Evolutionary conservation across 1,140 invertebrate species (phyloP).

Genomic region (Trialeurodes vaporariorum): DNA sequence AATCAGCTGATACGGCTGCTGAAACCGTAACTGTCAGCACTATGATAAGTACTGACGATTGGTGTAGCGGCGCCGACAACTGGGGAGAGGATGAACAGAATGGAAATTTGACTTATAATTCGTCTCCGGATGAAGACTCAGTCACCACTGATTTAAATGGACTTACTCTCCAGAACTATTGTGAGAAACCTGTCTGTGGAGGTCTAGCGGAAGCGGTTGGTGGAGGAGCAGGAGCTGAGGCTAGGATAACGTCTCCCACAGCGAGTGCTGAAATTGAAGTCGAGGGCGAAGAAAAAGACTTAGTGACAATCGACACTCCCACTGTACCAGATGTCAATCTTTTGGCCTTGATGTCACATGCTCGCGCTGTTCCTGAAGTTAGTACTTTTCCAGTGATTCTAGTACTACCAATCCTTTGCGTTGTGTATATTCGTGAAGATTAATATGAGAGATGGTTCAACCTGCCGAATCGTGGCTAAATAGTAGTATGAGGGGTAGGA

Average conservation of each 20-base stretch:
- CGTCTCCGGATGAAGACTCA: neutral
- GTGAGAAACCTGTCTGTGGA: constrained; percentile 9
- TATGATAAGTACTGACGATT: constrained; percentile 31
- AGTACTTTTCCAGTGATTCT: neutral
- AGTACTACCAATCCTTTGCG: too few species aligned
- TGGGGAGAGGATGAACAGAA: constrained; percentile 52
- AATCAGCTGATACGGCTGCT: constrained; percentile 26
- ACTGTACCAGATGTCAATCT: constrained; percentile 48
- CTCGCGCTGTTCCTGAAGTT: constrained; percentile 37
- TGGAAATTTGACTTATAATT: constrained; percentile 36
- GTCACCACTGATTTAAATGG: neutral
- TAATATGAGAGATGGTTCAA: too few species aligned
- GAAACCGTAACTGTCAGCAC: neutral
- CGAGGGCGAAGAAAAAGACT: constrained; percentile 51
- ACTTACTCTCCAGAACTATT: neutral
- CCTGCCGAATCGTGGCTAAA: too few species aligned
- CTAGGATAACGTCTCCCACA: constrained; percentile 40
- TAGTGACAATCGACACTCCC: constrained; percentile 52
- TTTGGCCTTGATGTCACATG: constrained; percentile 44
- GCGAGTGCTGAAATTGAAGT: constrained; percentile 59
- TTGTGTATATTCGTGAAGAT: too few species aligned
- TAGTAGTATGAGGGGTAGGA: too few species aligned
- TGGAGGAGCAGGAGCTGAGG: constrained; percentile 38
- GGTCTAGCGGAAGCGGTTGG: constrained; percentile 25
- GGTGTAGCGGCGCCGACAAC: constrained; percentile 57